A percentile compares a stretch with the other conserved stretches of the same genome.
Conservation (phyloP, 2,888 invertebrate genomes). For the Thereva unica region DNA sequence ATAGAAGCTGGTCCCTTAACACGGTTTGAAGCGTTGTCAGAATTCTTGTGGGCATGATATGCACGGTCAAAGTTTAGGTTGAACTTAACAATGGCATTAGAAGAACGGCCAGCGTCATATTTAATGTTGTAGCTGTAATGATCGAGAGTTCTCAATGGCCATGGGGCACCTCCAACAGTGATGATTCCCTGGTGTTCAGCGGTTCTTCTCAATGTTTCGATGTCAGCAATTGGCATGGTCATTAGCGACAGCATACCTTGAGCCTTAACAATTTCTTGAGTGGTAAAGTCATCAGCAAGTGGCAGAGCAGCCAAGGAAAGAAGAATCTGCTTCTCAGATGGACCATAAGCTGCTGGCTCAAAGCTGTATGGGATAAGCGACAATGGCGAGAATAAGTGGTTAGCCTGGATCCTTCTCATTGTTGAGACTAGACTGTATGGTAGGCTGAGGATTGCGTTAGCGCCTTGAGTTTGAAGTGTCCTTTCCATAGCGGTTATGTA, state of each 20-base stretch:
- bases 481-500: slow-evolving; percentile 49
- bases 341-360: slow-evolving; percentile 33
- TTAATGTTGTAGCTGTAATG: slow-evolving; percentile 40
- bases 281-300: slow-evolving; percentile 39
- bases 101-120: slow-evolving; percentile 41
- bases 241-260: slow-evolving; percentile 39
- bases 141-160: slow-evolving; percentile 39
- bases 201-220: slow-evolving; percentile 37
- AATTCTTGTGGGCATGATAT: slow-evolving; percentile 31
- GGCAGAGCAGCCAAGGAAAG: slow-evolving; percentile 38
- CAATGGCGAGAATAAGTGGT: slow-evolving; percentile 26
- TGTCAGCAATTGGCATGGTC: slow-evolving; percentile 38
- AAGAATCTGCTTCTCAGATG: slow-evolving; percentile 23
- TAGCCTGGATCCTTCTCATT: slow-evolving; percentile 38
- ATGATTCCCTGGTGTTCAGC: slow-evolving; percentile 27
- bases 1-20: slow-evolving; percentile 35
- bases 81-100: slow-evolving; percentile 41
- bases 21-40: not conserved
- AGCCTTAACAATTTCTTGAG: slow-evolving; percentile 25
- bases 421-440: slow-evolving; percentile 44
- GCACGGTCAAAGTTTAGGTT: slow-evolving; percentile 40
- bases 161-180: slow-evolving; percentile 25
- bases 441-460: slow-evolving; percentile 41
- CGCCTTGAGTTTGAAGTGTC: slow-evolving; percentile 39
- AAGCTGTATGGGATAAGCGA: slow-evolving; percentile 39